phyloP scores from a whole-genome alignment of 2,113 vertebrate species.

The Uropsilus gracilis region DNA sequence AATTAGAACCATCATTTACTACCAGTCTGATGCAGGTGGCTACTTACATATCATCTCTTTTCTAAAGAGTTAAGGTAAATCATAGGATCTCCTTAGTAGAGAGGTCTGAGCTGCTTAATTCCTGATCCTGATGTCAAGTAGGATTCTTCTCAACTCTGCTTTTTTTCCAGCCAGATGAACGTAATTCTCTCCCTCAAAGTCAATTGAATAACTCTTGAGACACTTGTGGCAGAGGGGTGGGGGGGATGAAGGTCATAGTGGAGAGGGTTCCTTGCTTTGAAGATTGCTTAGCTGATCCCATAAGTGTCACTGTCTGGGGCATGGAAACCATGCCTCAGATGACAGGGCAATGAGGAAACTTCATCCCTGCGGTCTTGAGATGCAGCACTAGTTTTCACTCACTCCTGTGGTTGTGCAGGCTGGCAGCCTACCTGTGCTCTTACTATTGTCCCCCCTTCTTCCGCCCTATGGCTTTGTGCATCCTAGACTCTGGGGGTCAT shows the following conservation, averaged over 20 bases:
- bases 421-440: not conserved
- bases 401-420: not conserved
- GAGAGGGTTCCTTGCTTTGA: not conserved
- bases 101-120: not conserved
- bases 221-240: not conserved
- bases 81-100: not conserved
- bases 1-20: no score
- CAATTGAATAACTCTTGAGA: slow-evolving; percentile 13
- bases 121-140: not conserved
- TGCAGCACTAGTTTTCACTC: not conserved
- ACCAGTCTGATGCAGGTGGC: not conserved
- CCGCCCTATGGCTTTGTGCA: not conserved
- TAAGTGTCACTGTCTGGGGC: not conserved
- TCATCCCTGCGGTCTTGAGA: not conserved
- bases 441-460: not conserved
- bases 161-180: slow-evolving; percentile 55
- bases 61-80: not conserved
- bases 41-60: not conserved
- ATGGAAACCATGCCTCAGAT: not conserved
- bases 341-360: not conserved
- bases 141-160: not conserved
- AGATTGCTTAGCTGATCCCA: not conserved
- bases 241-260: no score
- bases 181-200: slow-evolving; percentile 52
- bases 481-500: not conserved